Evolutionary conservation across 2,797 vertebrate genomes (phyloP).

Genomic region (Labroides dimidiatus): DNA sequence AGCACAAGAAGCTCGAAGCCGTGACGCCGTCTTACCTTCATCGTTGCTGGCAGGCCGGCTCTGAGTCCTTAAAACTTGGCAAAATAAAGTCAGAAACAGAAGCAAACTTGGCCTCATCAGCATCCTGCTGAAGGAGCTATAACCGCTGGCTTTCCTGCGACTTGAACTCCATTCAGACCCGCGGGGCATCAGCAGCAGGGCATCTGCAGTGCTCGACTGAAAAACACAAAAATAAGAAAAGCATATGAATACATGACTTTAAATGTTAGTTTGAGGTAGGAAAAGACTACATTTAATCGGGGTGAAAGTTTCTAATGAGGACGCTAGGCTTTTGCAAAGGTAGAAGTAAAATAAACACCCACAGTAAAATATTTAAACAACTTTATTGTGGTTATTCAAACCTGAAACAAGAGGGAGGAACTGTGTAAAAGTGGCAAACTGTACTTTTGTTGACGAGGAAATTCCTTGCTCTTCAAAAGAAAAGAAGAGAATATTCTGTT

Average conservation of each 20-base stretch:
- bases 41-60: slow-evolving; percentile 74
- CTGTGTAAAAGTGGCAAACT: not conserved
- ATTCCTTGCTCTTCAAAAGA: slow-evolving; percentile 10
- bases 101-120: slow-evolving; percentile 78
- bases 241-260: not conserved
- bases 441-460: not conserved
- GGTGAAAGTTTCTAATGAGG: not conserved
- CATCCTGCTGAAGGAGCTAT: slow-evolving; percentile 83
- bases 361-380: not conserved
- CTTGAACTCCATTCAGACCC: slow-evolving; percentile 79
- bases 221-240: slow-evolving; percentile 13
- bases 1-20: slow-evolving; percentile 1
- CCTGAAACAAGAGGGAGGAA: not conserved
- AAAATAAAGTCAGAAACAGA: slow-evolving; percentile 77
- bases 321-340: not conserved
- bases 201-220: slow-evolving; percentile 68
- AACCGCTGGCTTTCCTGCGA: slow-evolving; percentile 72
- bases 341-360: not conserved
- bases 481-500: slow-evolving; percentile 47
- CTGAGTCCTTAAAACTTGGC: slow-evolving; percentile 71
- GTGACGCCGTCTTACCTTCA: slow-evolving; percentile 77
- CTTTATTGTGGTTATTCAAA: not conserved
- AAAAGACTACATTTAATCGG: too few species aligned
- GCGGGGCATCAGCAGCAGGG: slow-evolving; percentile 77
- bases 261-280: too few species aligned